These are phyloP conservation scores for Spilogale gracilis DNA, from an alignment of 2,113 vertebrate genomes.

Conservation along the genomic window DNA sequence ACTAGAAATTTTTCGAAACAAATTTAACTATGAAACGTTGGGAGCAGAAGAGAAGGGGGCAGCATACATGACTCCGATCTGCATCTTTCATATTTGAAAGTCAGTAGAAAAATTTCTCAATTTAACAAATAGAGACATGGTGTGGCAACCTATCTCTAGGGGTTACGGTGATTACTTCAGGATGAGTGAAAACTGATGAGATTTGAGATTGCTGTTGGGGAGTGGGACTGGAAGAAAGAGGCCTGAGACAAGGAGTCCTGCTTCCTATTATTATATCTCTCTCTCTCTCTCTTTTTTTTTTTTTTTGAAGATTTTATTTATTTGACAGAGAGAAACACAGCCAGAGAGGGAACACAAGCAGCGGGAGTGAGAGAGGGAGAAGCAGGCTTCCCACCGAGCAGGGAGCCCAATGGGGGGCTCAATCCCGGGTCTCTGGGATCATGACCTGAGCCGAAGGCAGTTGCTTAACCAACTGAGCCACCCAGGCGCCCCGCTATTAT, in stretches of 20 bases:
- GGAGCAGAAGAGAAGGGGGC: not conserved
- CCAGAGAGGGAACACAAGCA: no score
- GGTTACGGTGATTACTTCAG: not conserved
- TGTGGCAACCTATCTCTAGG: not conserved
- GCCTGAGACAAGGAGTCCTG: not conserved
- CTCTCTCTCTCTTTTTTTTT: no score
- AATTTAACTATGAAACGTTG: not conserved
- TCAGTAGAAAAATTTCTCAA: not conserved
- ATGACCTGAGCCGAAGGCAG: no score
- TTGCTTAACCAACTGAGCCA: no score
- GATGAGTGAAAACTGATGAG: not conserved
- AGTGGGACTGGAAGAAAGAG: not conserved
- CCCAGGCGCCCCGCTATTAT: not conserved
- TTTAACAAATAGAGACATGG: not conserved
- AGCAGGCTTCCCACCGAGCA: no score
- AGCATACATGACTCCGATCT: not conserved
- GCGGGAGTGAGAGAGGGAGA: no score
- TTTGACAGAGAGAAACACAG: no score
- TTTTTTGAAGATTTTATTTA: no score
- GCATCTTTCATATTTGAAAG: not conserved
- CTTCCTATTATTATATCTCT: not conserved
- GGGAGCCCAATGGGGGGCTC: no score
- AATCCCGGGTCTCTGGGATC: no score
- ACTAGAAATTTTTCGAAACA: not conserved
- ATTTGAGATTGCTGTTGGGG: not conserved